A percentile compares a stretch with the other conserved stretches of the same genome.
Conservation (phyloP, 2,113 vertebrate genomes). For the Propithecus coquereli region DNA sequence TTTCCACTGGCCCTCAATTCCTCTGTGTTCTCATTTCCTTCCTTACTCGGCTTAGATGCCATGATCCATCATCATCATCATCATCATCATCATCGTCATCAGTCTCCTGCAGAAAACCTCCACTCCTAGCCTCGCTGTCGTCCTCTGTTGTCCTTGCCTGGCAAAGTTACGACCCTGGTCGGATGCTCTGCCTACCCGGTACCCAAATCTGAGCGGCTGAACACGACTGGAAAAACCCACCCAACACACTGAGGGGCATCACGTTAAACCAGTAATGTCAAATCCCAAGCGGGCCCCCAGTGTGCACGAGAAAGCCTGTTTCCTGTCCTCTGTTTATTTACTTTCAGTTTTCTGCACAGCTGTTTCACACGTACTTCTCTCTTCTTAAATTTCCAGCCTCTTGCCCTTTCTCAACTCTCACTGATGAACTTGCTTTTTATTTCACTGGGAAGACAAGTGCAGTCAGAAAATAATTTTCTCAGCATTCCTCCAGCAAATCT, state of each 20-base stretch:
- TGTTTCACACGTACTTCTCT: neutral
- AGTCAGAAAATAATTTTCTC: slow-evolving; percentile 33
- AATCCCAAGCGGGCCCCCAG: neutral
- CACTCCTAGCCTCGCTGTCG: neutral
- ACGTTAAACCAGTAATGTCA: neutral
- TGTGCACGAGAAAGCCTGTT: neutral
- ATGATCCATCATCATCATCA: neutral
- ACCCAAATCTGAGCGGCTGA: neutral
- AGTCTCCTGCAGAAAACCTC: neutral
- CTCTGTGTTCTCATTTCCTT: neutral
- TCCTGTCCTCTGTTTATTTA: neutral
- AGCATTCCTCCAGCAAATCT: neutral
- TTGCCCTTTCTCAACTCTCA: slow-evolving; percentile 8
- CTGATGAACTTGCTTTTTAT: neutral
- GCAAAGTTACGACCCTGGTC: neutral
- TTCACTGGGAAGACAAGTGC: slow-evolving; percentile 16
- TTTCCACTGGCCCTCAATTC: neutral
- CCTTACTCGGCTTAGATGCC: neutral
- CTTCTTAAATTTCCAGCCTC: neutral
- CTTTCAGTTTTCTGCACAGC: neutral
- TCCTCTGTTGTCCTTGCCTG: neutral
- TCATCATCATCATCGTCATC: neutral
- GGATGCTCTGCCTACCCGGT: neutral
- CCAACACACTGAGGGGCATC: neutral
- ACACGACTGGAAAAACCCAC: neutral